Percentiles rank a stretch among this genome's conserved stretches.
These are phyloP conservation scores for Sterna hirundo DNA, from an alignment of 2,113 vertebrate species.

Conservation along the genomic window DNA sequence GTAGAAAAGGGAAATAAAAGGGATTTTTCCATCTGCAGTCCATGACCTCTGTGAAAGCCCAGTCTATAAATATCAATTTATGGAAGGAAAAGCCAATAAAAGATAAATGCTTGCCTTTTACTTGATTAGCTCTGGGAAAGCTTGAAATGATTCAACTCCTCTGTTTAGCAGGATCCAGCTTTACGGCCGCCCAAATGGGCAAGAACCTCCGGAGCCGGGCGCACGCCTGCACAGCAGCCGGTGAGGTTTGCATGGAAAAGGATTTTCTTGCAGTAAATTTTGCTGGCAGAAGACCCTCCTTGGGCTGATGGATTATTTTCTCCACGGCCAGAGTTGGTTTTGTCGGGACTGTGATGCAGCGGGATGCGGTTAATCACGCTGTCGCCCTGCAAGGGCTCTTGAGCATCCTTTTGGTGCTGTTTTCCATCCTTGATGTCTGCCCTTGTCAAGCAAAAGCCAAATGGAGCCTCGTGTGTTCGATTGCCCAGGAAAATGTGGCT, in stretches of 20 bases:
- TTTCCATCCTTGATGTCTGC: background rate
- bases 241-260: background rate
- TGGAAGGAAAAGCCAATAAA: background rate
- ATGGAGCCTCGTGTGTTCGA: background rate
- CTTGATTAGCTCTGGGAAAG: background rate
- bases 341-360: accelerated
- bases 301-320: background rate
- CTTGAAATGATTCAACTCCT: background rate
- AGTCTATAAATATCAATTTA: background rate
- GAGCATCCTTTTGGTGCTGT: background rate
- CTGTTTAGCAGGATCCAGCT: background rate
- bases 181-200: accelerated
- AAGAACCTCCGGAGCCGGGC: background rate
- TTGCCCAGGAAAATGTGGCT: background rate
- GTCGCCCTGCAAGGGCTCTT: background rate
- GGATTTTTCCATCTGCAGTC: background rate
- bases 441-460: background rate
- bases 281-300: background rate
- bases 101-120: background rate
- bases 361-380: background rate
- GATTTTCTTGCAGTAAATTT: background rate
- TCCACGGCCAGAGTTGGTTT: background rate
- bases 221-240: accelerated
- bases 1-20: background rate
- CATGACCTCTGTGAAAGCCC: background rate